Evolutionary conservation across 1,140 invertebrate genomes (phyloP).

Genomic region (Bombus sylvicola): DNA sequence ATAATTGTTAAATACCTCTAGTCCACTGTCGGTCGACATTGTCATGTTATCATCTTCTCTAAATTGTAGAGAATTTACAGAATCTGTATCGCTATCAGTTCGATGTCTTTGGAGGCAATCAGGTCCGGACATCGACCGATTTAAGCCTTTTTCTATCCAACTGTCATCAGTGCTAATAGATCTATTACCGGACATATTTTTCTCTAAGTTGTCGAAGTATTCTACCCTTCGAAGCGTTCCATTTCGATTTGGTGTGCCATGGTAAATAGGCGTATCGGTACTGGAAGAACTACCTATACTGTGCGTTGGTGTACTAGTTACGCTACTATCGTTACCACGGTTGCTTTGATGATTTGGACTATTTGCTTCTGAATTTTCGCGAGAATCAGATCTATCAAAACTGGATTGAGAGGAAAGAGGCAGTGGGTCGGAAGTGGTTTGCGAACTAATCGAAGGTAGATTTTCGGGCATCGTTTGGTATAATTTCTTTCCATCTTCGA

Average conservation of each 20-base stretch:
- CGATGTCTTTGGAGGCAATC: slow-evolving; percentile 85
- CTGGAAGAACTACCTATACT: slow-evolving; percentile 79
- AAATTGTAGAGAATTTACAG: slow-evolving; percentile 80
- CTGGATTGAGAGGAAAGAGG: slow-evolving; percentile 72
- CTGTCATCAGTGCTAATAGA: slow-evolving; percentile 80
- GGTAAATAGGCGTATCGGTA: slow-evolving; percentile 79
- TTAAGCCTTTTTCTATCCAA: slow-evolving; percentile 84
- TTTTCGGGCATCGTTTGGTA: slow-evolving; percentile 89
- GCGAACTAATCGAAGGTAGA: slow-evolving; percentile 84
- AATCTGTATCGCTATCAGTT: slow-evolving; percentile 80
- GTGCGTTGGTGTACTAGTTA: slow-evolving; percentile 80
- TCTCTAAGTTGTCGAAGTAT: slow-evolving; percentile 79
- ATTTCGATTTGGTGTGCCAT: slow-evolving; percentile 76
- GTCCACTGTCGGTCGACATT: slow-evolving; percentile 81
- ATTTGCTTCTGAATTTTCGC: slow-evolving; percentile 67
- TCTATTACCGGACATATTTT: slow-evolving; percentile 79
- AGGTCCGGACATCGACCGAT: slow-evolving; percentile 88
- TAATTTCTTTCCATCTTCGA: slow-evolving; percentile 86
- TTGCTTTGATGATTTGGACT: slow-evolving; percentile 71
- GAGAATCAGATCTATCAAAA: slow-evolving; percentile 64
- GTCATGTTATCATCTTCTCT: slow-evolving; percentile 82
- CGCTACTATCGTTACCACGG: slow-evolving; percentile 75
- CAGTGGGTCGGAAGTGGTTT: slow-evolving; percentile 75
- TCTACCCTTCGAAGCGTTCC: slow-evolving; percentile 78
- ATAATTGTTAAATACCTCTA: slow-evolving; percentile 73